Evolutionary conservation across 1,140 invertebrate species (phyloP).

Genomic region (Trichonephila clavata): DNA sequence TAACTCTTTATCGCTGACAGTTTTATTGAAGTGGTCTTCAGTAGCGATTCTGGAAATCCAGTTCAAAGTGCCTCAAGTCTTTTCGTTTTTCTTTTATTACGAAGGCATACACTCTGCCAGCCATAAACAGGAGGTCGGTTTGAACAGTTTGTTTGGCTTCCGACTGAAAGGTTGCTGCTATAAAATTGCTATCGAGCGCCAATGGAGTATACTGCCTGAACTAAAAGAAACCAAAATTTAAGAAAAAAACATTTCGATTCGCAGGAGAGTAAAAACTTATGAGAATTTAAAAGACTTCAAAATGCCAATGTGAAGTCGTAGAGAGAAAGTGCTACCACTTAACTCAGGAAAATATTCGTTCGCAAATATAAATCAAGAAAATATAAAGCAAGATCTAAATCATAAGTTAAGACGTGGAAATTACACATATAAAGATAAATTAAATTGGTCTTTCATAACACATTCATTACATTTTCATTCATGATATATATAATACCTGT

Average conservation of each 20-base stretch:
- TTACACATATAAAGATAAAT: not conserved
- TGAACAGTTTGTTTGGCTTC: slow-evolving; percentile 48
- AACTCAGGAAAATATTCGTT: not conserved
- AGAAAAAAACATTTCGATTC: not conserved
- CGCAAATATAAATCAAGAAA: not conserved
- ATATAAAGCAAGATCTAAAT: not conserved
- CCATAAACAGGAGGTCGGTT: slow-evolving; percentile 40
- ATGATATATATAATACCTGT: too few species aligned
- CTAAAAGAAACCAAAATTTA: slow-evolving; percentile 7
- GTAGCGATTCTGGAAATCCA: slow-evolving; percentile 36
- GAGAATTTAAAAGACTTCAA: not conserved
- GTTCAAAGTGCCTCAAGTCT: slow-evolving; percentile 32
- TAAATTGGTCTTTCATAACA: too few species aligned
- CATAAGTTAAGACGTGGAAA: not conserved
- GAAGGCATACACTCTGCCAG: not conserved
- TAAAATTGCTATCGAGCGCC: slow-evolving; percentile 6
- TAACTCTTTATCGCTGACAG: slow-evolving; percentile 70
- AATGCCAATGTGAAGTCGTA: not conserved
- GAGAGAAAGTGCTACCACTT: not conserved
- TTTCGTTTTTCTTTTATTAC: slow-evolving; percentile 44
- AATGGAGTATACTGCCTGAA: not conserved
- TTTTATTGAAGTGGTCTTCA: slow-evolving; percentile 63
- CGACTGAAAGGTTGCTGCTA: not conserved
- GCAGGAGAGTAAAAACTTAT: not conserved
- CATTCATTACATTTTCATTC: too few species aligned